phyloP scores from a whole-genome alignment of 2,797 vertebrate species.

The Megalops cyprinoides region DNA sequence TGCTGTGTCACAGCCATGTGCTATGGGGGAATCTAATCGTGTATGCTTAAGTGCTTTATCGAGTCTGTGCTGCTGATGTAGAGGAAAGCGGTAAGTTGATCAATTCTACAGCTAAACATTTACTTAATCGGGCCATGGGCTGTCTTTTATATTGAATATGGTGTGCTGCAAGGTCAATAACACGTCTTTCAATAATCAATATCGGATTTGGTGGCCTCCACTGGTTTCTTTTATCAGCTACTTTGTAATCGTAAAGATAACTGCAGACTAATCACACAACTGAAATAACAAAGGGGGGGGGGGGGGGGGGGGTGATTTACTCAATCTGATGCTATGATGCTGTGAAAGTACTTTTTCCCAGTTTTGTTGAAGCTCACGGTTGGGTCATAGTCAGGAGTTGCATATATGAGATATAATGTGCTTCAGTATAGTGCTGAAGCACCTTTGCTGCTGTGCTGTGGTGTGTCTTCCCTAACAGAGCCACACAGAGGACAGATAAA shows the following conservation, averaged over 20 bases:
- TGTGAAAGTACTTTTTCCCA: neutral
- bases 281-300: too few relatives aligned
- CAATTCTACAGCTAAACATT: constrained; percentile 1
- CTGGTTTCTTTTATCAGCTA: neutral
- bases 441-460: neutral
- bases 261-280: too few relatives aligned
- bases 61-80: neutral
- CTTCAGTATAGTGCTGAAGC: too few relatives aligned
- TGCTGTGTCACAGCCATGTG: neutral
- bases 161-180: neutral
- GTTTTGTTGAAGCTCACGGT: neutral
- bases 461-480: neutral
- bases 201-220: neutral
- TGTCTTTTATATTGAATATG: neutral
- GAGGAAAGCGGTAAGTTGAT: neutral
- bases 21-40: neutral
- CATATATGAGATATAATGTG: neutral
- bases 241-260: neutral
- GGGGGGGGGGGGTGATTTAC: too few relatives aligned
- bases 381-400: neutral
- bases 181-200: neutral
- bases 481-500: neutral
- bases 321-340: too few relatives aligned
- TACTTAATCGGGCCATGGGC: neutral
- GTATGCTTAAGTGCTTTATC: neutral